Evolutionary conservation across 2,797 vertebrate genomes (phyloP), one percentile per base, ranked within the genome.

Genomic region (Trematomus bernacchii): DNA sequence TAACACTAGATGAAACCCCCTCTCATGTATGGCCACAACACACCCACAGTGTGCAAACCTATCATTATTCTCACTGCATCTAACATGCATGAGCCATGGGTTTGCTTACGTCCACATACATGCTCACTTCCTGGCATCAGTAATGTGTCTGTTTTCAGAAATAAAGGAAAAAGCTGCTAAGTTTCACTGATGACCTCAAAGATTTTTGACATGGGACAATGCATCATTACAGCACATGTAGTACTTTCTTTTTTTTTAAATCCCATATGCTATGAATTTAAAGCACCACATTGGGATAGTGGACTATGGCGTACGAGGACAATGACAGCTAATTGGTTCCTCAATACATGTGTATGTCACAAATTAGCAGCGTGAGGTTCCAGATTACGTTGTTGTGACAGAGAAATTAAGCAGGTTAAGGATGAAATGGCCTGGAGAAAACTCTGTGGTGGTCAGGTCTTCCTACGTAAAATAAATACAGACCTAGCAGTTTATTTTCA

Each of bases 381-480:
- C 79, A 76, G 60, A 80, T 86, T 76, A 82, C 65, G 66, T 71
- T 77, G 27, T 70, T 83, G 62, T 89, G 84, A 86, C 52, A 76
- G 69, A 66, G 72, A 84, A 75, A 86, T 88, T 85, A 73, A 87
- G 82, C 84, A 90, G 80, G 87, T 90, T 85, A 86, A 84, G 63
- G 60, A 77, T 90, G 71, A 85, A 87, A 72, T 85, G 80, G 72
- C 85, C 80, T 42, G 10, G 59, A 89, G 78, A 88, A 93, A 92
- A 88, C 88, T 91, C 85, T 87, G 84, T 50, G 90, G 93, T 90
- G 85, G 87, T 89, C 87, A 48, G 77, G 82, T 88, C 80, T 83
- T 85, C 80, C 88, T 91, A 83, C 8, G 81, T 58, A 92, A 95
- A 94, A 91, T 87, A 95, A 95, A 94, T 85, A 93, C 74, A 85